A percentile compares a stretch with the other conserved stretches of the same genome.
Conservation (phyloP, 2,888 invertebrate genomes). For the Tineola bisselliella region DNA sequence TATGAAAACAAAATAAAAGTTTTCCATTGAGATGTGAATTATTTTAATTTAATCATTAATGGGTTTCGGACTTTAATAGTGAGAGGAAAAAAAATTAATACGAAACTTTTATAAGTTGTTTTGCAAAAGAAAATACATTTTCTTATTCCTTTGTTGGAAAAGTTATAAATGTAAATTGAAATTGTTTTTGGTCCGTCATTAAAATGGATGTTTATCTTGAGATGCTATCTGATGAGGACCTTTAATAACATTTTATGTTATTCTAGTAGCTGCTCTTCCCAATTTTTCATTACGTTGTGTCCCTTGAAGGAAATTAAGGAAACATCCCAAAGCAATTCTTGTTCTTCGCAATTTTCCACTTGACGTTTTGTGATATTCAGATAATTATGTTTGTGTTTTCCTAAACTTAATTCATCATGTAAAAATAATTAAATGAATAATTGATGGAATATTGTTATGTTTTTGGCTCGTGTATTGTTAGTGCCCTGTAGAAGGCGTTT, state of each 20-base stretch:
- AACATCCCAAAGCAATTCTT: background rate
- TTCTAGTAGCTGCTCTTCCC: background rate
- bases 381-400: background rate
- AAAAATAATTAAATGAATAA: too few relatives aligned
- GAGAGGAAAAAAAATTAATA: background rate
- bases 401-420: too few relatives aligned
- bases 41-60: background rate
- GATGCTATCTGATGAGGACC: conserved; percentile 6
- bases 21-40: background rate
- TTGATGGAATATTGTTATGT: too few relatives aligned
- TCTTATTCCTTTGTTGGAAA: background rate
- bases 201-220: conserved; percentile 2
- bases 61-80: background rate
- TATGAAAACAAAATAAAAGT: background rate
- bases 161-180: conserved; percentile 1
- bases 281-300: background rate
- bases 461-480: background rate
- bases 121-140: background rate
- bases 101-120: background rate
- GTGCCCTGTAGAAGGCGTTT: background rate
- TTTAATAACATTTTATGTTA: conserved; percentile 4
- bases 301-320: conserved; percentile 4
- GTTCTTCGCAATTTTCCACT: background rate
- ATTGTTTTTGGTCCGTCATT: conserved; percentile 4
- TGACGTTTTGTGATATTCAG: background rate